Evolutionary conservation across 1,140 invertebrate species (phyloP).

Genomic region (Papilio xuthus): DNA sequence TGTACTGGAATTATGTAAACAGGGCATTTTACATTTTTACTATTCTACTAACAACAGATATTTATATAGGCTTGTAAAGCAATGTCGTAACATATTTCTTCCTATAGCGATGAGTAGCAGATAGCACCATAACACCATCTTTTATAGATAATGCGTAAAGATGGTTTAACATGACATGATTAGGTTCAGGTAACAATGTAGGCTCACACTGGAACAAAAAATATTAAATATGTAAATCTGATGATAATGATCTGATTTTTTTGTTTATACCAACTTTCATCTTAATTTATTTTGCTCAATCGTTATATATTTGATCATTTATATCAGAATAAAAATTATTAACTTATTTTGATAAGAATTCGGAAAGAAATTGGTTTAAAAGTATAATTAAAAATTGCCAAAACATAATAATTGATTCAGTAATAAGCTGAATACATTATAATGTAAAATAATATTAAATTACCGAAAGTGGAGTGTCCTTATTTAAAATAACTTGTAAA

Average conservation of each 20-base stretch:
- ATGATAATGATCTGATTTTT: too few species aligned
- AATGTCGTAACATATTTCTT: constrained; percentile 99
- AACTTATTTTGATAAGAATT: too few species aligned
- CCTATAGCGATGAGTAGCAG: constrained; percentile 97
- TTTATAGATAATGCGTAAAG: constrained; percentile 99
- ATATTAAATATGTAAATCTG: not conserved
- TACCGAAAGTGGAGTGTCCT: constrained; percentile 91
- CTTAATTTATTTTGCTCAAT: too few species aligned
- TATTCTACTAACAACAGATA: not conserved
- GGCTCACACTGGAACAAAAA: constrained; percentile 94
- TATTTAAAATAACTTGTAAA: constrained; percentile 99
- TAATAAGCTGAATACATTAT: too few species aligned
- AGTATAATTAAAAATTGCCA: too few species aligned
- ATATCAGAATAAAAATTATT: too few species aligned
- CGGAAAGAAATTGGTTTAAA: too few species aligned
- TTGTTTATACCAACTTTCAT: too few species aligned
- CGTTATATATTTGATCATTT: too few species aligned
- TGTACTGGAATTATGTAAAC: too few species aligned
- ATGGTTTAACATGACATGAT: constrained; percentile 99
- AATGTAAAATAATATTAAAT: constrained; percentile 26
- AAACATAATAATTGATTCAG: too few species aligned
- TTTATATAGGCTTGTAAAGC: constrained; percentile 98
- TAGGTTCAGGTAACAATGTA: constrained; percentile 98
- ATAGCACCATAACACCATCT: constrained; percentile 99
- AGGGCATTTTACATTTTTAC: not conserved